A percentile compares a stretch with the other conserved stretches of the same genome.
Conservation (phyloP, 2,113 vertebrate species). For the Empidonax traillii region DNA sequence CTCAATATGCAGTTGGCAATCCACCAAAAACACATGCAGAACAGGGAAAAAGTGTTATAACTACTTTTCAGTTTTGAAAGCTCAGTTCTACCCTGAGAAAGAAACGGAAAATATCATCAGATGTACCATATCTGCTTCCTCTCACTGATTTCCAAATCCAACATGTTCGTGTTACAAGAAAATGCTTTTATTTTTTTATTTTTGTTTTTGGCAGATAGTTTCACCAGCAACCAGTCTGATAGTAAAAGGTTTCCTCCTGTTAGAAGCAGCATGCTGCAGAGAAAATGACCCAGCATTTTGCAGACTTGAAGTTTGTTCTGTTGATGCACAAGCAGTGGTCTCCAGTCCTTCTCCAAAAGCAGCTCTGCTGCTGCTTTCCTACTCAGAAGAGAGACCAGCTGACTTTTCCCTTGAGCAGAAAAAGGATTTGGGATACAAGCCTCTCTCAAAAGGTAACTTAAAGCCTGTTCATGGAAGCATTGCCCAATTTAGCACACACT, state of each 20-base stretch:
- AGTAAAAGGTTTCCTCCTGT: not conserved
- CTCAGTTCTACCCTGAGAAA: not conserved
- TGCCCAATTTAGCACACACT: not conserved
- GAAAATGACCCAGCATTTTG: not conserved
- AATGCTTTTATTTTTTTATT: not conserved
- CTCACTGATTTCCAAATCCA: not conserved
- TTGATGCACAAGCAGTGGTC: not conserved
- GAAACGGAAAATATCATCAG: not conserved
- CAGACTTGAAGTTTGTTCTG: not conserved
- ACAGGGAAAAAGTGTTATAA: not conserved
- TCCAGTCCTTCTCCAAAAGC: not conserved
- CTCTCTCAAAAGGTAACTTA: not conserved
- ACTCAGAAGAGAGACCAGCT: not conserved
- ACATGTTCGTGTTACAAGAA: not conserved
- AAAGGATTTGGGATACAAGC: not conserved
- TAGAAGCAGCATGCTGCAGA: not conserved
- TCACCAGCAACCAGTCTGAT: not conserved
- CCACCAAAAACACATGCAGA: not conserved
- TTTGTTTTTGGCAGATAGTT: not conserved
- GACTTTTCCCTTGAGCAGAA: not conserved
- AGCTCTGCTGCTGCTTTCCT: not conserved
- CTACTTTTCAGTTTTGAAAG: not conserved
- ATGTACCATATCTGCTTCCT: not conserved
- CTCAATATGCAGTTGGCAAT: not conserved
- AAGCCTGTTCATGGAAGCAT: not conserved